Conservation (phyloP, 2,888 invertebrate genomes). For the Anarsia innoxiella region DNA sequence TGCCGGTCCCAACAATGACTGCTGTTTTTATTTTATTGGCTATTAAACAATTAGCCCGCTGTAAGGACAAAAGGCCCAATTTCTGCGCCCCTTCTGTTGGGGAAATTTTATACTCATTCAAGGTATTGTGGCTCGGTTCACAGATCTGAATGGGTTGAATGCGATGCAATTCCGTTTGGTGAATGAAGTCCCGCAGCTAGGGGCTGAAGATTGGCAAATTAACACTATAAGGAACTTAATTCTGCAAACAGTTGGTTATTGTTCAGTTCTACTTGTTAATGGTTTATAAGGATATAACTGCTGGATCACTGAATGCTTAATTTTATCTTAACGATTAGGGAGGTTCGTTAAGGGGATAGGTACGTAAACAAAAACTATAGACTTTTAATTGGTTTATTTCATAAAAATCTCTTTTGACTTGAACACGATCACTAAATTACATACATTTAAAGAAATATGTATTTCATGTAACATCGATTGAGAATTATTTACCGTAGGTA, state of each 20-base stretch:
- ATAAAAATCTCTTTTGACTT: constrained; percentile 75
- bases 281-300: too few species aligned
- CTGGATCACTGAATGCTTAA: too few species aligned
- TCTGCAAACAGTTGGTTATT: too few species aligned
- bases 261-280: too few species aligned
- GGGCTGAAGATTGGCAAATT: constrained; percentile 29
- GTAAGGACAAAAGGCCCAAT: constrained; percentile 49
- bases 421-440: constrained; percentile 76
- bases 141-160: constrained; percentile 44
- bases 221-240: too few species aligned
- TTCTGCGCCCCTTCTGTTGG: constrained; percentile 45
- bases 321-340: too few species aligned
- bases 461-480: constrained; percentile 57
- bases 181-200: constrained; percentile 38
- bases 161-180: constrained; percentile 31
- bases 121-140: constrained; percentile 52
- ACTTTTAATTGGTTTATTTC: constrained; percentile 59
- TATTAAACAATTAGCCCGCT: constrained; percentile 73
- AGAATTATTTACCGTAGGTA: constrained; percentile 46
- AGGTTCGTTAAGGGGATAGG: too few species aligned
- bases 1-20: constrained; percentile 36
- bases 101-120: constrained; percentile 68
- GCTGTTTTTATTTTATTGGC: constrained; percentile 69
- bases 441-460: constrained; percentile 62
- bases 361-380: constrained; percentile 26